Base-by-base conservation (phyloP, 2,797 vertebrate genomes). In the Phataginus tetradactyla region DNA sequence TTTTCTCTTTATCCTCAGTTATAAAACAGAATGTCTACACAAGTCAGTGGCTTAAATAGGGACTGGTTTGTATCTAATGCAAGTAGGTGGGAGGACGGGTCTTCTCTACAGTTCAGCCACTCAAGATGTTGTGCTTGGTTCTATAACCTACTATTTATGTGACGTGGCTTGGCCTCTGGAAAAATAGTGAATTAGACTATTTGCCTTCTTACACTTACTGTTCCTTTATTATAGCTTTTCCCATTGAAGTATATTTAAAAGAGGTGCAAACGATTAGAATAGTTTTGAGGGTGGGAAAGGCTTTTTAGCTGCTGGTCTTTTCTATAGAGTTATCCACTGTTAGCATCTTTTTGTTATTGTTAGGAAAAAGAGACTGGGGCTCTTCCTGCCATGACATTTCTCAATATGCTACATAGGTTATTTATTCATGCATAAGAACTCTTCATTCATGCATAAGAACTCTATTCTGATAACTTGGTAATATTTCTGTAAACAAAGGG, bases 401-500 rank as follows among this genome's bases (percentile, higher is more conserved):
- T 91, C 17, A 69, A 86, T 91, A 39, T 25, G 25, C 15, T 64
- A 51, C n/a, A 42, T 57, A 90, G 61, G 37, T 55, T 80, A 45
- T 7, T n/a, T 39, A 39, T 39, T 39, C n/a, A n/a, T n/a, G n/a
- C n/a, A n/a, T n/a, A n/a, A n/a, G n/a, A 37, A 13, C 20, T 85
- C 53, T 74, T 78, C 57, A 29, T 81, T 86, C 7, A 80, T 55
- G 6, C 72, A 12, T 84, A 81, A 68, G 29, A 63, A 51, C 55
- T 81, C 13, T 72, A 66, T 86, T 88, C 42, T 49, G 59, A 91
- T 68, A 85, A 61, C 7, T 23, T 77, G 25, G 29, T 10, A 6
- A 74, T 37, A 80, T 79, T 90, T 95, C 42, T 93, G 8, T n/a
- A 78, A 91, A 53, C 27, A 89, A 93, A 64, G 63, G 14, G 17